Evolutionary conservation across 2,888 invertebrate species (phyloP).

Genomic region (Cancer borealis): DNA sequence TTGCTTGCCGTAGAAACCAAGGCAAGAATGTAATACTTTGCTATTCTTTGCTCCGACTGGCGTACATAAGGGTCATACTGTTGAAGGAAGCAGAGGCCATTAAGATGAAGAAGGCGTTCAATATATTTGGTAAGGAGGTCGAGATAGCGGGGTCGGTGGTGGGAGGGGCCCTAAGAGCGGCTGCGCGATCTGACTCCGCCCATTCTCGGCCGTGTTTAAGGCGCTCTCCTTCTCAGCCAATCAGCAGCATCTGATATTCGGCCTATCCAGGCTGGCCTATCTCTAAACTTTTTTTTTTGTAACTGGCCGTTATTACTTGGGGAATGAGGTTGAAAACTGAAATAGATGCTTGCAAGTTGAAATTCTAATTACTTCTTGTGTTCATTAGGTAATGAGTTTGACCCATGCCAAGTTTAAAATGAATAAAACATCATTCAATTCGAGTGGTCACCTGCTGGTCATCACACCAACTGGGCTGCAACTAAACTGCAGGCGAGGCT

Average conservation of each 20-base stretch:
- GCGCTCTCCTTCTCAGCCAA: constrained; percentile 67
- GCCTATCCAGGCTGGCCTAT: constrained; percentile 71
- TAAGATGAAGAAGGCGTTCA: constrained; percentile 77
- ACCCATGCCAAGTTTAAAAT: constrained; percentile 62
- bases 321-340: constrained; percentile 70
- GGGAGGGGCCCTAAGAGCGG: constrained; percentile 69
- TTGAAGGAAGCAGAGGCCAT: constrained; percentile 74
- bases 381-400: constrained; percentile 47
- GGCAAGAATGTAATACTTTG: constrained; percentile 39
- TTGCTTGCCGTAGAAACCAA: constrained; percentile 36
- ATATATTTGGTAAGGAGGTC: constrained; percentile 76
- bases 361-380: constrained; percentile 64
- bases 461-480: constrained; percentile 61
- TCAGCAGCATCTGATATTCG: constrained; percentile 65
- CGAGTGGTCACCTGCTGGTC: constrained; percentile 66
- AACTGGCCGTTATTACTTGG: constrained; percentile 73
- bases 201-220: constrained; percentile 60
- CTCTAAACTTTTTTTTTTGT: constrained; percentile 65
- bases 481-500: constrained; percentile 69
- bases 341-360: constrained; percentile 61
- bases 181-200: constrained; percentile 72
- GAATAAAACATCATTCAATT: constrained; percentile 66
- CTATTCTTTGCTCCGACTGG: constrained; percentile 62
- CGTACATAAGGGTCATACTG: constrained; percentile 73
- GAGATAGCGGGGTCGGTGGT: constrained; percentile 69